Conservation (phyloP, 2,113 vertebrate genomes). For the Pipa parva region DNA sequence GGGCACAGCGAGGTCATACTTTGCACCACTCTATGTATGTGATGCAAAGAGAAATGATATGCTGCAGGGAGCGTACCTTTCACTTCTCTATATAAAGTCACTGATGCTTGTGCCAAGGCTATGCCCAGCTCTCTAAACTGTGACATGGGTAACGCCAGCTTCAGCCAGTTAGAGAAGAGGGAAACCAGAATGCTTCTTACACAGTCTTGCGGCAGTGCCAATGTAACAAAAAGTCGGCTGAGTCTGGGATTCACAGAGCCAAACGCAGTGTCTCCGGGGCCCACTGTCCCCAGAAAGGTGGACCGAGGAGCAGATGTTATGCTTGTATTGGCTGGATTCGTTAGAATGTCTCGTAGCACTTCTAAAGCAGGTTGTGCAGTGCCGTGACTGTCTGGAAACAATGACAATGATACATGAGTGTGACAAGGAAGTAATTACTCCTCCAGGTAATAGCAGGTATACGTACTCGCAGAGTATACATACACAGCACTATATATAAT, state of each 20-base stretch:
- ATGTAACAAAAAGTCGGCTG: conserved; percentile 68
- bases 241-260: conserved; percentile 63
- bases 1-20: conserved; percentile 64
- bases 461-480: not conserved
- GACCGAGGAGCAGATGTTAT: conserved; percentile 47
- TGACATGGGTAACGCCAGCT: conserved; percentile 49
- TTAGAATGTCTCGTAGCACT: conserved; percentile 69
- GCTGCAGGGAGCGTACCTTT: conserved; percentile 54
- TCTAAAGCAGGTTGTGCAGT: conserved; percentile 64
- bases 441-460: no score
- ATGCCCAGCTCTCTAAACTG: conserved; percentile 50
- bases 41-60: conserved; percentile 66
- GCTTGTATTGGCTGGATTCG: conserved; percentile 50
- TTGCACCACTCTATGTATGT: conserved; percentile 67
- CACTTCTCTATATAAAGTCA: conserved; percentile 59
- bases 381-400: conserved; percentile 57
- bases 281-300: conserved; percentile 45
- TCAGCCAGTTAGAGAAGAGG: conserved; percentile 64
- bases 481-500: no score
- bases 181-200: conserved; percentile 64
- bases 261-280: not conserved
- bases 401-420: not conserved
- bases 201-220: conserved; percentile 59
- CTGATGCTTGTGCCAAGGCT: conserved; percentile 65
- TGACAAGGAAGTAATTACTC: not conserved